These are phyloP conservation scores for Malurus elegans DNA, from an alignment of 2,113 vertebrate genomes.

Conservation along the genomic window DNA sequence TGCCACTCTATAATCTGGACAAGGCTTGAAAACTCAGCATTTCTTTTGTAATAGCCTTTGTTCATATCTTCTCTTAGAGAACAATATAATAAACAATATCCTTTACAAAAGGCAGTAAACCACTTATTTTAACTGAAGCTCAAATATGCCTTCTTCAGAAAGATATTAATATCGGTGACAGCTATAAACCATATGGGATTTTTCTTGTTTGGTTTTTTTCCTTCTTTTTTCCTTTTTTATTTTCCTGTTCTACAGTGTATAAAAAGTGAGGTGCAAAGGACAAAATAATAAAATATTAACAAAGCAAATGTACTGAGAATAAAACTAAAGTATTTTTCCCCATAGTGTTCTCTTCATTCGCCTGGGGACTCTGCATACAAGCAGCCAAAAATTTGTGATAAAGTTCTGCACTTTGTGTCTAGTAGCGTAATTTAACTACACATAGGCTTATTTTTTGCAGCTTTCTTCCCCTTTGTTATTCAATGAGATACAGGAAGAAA, in stretches of 20 bases:
- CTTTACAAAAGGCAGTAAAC: not conserved
- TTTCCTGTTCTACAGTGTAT: not conserved
- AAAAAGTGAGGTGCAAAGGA: rapidly evolving
- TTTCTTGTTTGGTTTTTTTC: not conserved
- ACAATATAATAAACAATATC: not conserved
- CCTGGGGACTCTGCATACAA: not conserved
- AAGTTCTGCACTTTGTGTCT: not conserved
- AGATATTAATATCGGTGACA: not conserved
- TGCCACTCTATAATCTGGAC: not conserved
- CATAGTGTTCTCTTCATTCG: not conserved
- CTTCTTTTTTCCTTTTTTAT: not conserved
- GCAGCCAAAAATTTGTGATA: not conserved
- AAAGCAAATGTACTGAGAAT: not conserved
- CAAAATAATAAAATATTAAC: not conserved
- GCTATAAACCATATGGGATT: rapidly evolving
- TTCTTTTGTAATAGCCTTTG: not conserved
- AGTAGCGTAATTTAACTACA: not conserved
- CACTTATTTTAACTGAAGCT: not conserved
- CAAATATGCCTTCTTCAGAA: not conserved
- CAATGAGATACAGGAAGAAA: not conserved
- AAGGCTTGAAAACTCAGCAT: not conserved
- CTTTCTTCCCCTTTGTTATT: not conserved
- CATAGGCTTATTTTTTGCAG: not conserved
- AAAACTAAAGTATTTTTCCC: not conserved
- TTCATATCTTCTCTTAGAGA: not conserved